Percentiles rank a stretch among this genome's conserved stretches.
phyloP scores from a whole-genome alignment of 1,140 invertebrate genomes.

The Camponotus pennsylvanicus region DNA sequence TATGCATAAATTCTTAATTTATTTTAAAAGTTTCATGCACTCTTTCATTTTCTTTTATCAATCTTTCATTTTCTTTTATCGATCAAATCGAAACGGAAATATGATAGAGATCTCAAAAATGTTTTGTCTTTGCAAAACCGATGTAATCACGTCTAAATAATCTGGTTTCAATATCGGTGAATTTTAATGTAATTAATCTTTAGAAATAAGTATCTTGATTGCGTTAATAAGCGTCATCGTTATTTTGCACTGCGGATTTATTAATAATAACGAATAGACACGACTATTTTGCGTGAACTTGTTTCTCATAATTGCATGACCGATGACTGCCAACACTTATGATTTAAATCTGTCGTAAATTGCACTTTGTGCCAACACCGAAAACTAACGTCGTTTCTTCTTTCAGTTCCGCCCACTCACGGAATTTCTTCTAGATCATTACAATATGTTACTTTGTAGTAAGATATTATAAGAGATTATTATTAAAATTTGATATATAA shows the following conservation, averaged over 20 bases:
- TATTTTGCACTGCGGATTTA: neutral
- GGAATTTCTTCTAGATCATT: neutral
- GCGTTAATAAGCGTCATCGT: neutral
- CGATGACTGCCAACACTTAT: neutral
- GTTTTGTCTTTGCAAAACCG: too few species aligned
- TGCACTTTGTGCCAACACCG: constrained; percentile 2
- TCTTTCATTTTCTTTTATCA: too few species aligned
- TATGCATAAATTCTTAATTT: too few species aligned
- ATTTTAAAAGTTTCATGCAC: too few species aligned
- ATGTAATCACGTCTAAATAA: too few species aligned
- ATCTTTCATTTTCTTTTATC: too few species aligned
- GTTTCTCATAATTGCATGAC: neutral
- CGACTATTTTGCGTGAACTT: neutral
- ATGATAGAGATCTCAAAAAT: too few species aligned
- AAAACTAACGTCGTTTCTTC: neutral
- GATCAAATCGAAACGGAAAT: too few species aligned
- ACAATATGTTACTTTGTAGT: too few species aligned
- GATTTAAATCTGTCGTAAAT: constrained; percentile 1
- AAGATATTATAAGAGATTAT: neutral
- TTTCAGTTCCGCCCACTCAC: neutral
- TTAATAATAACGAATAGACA: neutral
- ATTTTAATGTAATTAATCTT: neutral
- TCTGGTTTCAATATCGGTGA: neutral
- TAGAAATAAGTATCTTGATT: neutral
- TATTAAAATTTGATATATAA: too few species aligned